Percentiles rank a stretch among this genome's conserved stretches.
Evolutionary conservation across 2,113 vertebrate species (phyloP).

Genomic region (Cygnus atratus): DNA sequence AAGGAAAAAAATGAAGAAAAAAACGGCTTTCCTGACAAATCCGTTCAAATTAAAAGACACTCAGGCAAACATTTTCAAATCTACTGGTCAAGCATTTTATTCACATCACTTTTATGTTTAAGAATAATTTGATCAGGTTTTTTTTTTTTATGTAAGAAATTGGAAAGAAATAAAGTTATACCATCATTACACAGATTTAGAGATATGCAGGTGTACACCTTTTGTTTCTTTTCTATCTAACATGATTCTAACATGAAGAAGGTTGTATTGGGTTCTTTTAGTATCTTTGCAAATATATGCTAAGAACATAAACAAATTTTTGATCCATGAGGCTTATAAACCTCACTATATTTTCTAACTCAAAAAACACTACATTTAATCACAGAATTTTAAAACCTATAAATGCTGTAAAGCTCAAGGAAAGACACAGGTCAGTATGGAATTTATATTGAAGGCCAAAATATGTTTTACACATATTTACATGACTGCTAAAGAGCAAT

Average conservation of each 20-base stretch:
- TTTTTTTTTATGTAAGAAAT: background rate
- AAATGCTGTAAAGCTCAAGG: background rate
- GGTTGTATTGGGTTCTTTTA: background rate
- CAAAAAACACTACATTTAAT: background rate
- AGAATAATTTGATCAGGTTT: background rate
- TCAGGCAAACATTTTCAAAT: background rate
- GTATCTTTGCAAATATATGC: background rate
- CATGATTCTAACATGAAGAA: background rate
- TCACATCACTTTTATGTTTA: background rate
- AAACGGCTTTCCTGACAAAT: background rate
- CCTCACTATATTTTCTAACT: background rate
- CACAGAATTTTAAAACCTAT: background rate
- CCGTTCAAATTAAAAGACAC: background rate
- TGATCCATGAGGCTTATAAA: background rate
- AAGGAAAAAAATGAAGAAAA: background rate
- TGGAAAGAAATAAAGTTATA: background rate
- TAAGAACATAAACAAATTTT: background rate
- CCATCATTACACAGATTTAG: background rate
- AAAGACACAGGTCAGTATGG: background rate
- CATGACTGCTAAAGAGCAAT: constrained; percentile 51
- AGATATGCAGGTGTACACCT: background rate
- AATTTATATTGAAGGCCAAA: constrained; percentile 35
- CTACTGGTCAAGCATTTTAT: background rate
- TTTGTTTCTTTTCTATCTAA: background rate
- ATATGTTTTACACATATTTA: constrained; percentile 57